Evolutionary conservation across 2,113 vertebrate species (phyloP), one percentile per base, ranked within the genome.

Genomic region (Dromas ardeola): DNA sequence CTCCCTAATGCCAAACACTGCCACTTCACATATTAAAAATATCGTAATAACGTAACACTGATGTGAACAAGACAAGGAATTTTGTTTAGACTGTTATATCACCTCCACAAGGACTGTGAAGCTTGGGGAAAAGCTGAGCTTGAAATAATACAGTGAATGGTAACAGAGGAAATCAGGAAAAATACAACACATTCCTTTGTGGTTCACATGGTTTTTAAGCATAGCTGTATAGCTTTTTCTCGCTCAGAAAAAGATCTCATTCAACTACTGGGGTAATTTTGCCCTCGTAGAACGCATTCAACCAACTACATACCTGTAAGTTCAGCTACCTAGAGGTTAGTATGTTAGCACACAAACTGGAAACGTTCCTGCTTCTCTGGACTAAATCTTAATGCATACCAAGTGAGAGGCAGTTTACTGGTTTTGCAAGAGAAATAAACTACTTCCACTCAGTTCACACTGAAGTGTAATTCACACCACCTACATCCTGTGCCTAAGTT

Each of bases 401-500:
- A 86, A 95, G 38, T 36, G 76, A 90, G 90, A 94, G 95, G 95
- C 88, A 94, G 55, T 73, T 83, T 70, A 66, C n/a, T 63, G 70
- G 71, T 73, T 94, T 94, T 90, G 74, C 66, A 77, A 77, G 71
- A 94, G 81, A 93, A 94, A 88, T 73, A 91, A 96, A 91, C 30
- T 72, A 66, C 74, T 93, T 96, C 79, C 92, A 94, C 73, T 88
- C 88, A 38, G 90, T 83, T 96, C 92, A 93, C 85, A 45, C 6
- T 53, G 30, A 94, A 88, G 95, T 83, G 96, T 80, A 93, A 73
- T 94, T 96, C 81, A 63, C 96, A 96, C 96, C 93, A 96, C 96
- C 96, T 95, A 97, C 96, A 93, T 73, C 87, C 92, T 86, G 53
- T 90, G 95, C 92, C 42, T 82, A 96, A 96, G 93, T 96, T 93